Conservation (phyloP, 2,113 vertebrate genomes). For the Ciconia stormi region DNA sequence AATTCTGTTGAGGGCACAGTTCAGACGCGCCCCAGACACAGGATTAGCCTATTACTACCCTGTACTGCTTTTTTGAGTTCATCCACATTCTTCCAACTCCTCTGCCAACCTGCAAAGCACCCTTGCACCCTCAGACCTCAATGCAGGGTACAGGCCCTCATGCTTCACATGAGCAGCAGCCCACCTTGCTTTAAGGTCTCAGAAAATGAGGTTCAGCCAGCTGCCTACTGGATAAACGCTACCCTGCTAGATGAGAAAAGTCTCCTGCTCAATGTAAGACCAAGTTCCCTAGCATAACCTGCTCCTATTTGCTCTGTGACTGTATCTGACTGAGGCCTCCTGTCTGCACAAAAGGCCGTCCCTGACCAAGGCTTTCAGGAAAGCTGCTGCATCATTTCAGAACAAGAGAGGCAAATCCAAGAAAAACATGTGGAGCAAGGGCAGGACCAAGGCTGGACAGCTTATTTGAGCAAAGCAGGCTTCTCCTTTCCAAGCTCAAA, state of each 20-base stretch:
- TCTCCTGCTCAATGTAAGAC: background rate
- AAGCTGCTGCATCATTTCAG: background rate
- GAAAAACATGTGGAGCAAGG: background rate
- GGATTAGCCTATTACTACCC: background rate
- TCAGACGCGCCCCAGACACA: background rate
- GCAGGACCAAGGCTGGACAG: background rate
- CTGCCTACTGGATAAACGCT: background rate
- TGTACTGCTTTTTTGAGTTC: background rate
- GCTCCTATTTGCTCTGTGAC: conserved; percentile 22
- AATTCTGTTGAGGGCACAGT: background rate
- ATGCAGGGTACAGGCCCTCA: background rate
- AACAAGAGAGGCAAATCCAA: conserved; percentile 3
- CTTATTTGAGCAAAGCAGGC: background rate
- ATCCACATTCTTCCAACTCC: background rate
- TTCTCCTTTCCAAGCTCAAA: conserved; percentile 16
- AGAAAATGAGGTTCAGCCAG: background rate
- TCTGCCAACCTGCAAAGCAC: background rate
- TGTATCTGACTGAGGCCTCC: background rate
- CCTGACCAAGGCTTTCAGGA: conserved; percentile 22
- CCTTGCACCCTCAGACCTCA: background rate
- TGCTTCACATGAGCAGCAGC: background rate
- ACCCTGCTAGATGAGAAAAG: background rate
- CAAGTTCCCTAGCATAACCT: background rate
- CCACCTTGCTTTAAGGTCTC: background rate
- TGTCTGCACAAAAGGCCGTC: background rate